phyloP scores from a whole-genome alignment of 2,113 vertebrate genomes.

The Gopherus evgoodei region DNA sequence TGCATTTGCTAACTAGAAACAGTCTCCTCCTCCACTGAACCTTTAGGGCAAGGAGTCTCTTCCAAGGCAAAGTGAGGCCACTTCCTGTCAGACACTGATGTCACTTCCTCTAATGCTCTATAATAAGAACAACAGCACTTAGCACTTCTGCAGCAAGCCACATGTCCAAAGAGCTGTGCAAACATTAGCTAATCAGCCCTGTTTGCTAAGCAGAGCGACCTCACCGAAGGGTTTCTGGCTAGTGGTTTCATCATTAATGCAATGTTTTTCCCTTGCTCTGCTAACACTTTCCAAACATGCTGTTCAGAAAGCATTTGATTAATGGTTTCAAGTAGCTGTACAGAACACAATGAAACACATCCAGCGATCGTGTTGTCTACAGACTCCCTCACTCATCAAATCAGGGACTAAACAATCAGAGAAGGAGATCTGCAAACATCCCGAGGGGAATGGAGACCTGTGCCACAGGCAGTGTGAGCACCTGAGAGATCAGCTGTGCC shows the following conservation, averaged over 20 bases:
- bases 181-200: not conserved
- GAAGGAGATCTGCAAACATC: constrained; percentile 52
- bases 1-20: not conserved
- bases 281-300: constrained; percentile 54
- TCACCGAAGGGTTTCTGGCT: not conserved
- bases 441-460: constrained; percentile 19
- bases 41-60: not conserved
- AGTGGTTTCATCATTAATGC: constrained; percentile 9
- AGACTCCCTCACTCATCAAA: not conserved
- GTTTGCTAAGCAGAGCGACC: not conserved
- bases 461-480: constrained; percentile 11
- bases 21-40: not conserved
- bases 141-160: accelerated
- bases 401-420: constrained; percentile 48
- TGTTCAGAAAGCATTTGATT: constrained; percentile 23
- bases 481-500: constrained; percentile 56
- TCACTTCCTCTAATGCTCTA: not conserved
- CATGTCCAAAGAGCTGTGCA: not conserved
- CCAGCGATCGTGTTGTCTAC: not conserved
- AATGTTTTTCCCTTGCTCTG: constrained; percentile 38
- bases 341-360: not conserved
- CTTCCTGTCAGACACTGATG: not conserved
- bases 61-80: not conserved
- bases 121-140: accelerated
- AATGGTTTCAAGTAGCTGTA: constrained; percentile 44